Conservation (phyloP, 53 echinoderm and acorn worm genomes). For the Pentamera pediparva region DNA sequence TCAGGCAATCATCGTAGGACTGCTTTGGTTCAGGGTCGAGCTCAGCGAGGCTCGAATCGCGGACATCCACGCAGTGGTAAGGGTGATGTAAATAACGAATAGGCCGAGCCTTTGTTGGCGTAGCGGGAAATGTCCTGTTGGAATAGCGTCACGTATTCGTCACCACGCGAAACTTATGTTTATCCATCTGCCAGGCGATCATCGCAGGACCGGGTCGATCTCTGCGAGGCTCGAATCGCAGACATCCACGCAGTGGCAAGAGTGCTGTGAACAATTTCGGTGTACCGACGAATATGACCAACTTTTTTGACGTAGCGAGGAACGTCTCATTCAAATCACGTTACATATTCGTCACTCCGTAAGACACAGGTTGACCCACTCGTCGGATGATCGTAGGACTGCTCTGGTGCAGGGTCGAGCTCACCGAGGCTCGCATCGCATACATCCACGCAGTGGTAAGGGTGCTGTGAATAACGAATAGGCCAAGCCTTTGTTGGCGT, state of each 20-base stretch:
- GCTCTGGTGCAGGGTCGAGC: slow-evolving; percentile 54
- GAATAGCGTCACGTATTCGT: too few species aligned
- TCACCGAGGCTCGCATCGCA: slow-evolving; percentile 49
- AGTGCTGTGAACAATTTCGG: too few species aligned
- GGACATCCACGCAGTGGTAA: slow-evolving; percentile 71
- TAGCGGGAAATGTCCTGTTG: too few species aligned
- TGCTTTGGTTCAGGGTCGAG: slow-evolving; percentile 59
- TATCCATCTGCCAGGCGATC: slow-evolving; percentile 48
- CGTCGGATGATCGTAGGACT: slow-evolving; percentile 55
- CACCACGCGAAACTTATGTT: too few species aligned
- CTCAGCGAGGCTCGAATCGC: slow-evolving; percentile 52
- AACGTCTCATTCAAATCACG: too few species aligned
- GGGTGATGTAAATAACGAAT: too few species aligned
- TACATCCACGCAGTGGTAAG: slow-evolving; percentile 73
- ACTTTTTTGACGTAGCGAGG: too few species aligned
- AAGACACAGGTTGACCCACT: too few species aligned
- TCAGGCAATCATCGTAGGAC: slow-evolving; percentile 56
- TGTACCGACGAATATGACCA: too few species aligned
- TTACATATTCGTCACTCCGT: too few species aligned
- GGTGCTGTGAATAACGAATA: background rate
- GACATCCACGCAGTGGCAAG: slow-evolving; percentile 73
- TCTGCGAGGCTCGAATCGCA: slow-evolving; percentile 49
- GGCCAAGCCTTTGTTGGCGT: too few species aligned
- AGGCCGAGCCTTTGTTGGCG: too few species aligned
- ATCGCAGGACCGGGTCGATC: slow-evolving; percentile 53